These are phyloP conservation scores for Tigriopus californicus DNA, from an alignment of 2,888 invertebrate species.

Conservation along the genomic window DNA sequence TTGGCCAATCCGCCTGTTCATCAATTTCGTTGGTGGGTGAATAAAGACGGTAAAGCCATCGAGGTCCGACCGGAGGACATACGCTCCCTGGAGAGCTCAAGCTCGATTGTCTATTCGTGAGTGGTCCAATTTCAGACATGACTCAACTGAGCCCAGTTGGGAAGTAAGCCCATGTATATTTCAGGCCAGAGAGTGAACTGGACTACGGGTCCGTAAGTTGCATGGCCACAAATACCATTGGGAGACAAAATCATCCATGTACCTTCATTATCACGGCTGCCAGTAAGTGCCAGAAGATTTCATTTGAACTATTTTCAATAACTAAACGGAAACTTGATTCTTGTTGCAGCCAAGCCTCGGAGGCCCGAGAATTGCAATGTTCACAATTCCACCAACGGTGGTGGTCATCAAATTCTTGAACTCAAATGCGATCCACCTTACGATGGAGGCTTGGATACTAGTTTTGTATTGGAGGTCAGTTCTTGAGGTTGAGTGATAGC, in stretches of 20 bases:
- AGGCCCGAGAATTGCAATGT: neutral
- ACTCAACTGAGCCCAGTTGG: neutral
- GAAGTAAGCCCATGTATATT: neutral
- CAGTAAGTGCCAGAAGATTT: too few relatives aligned
- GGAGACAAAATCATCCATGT: constrained; percentile 18
- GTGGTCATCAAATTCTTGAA: neutral
- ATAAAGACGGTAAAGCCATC: neutral
- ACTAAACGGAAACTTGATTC: neutral
- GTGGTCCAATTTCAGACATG: neutral
- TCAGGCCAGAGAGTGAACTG: neutral
- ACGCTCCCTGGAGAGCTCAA: neutral
- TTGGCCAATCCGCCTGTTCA: neutral
- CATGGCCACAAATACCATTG: constrained; percentile 18
- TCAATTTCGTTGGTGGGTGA: neutral
- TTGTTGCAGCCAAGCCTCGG: neutral
- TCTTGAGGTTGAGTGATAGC: neutral
- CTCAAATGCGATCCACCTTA: neutral
- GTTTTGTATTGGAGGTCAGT: neutral
- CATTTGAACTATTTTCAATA: too few relatives aligned
- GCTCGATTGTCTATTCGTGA: neutral
- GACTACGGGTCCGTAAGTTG: constrained; percentile 19
- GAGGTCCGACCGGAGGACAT: neutral
- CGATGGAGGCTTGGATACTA: neutral
- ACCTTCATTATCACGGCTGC: constrained; percentile 19
- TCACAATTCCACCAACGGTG: too few relatives aligned